Evolutionary conservation across 2,797 vertebrate species (phyloP), one percentile per base, ranked within the genome.

Genomic region (Leontopithecus rosalia): DNA sequence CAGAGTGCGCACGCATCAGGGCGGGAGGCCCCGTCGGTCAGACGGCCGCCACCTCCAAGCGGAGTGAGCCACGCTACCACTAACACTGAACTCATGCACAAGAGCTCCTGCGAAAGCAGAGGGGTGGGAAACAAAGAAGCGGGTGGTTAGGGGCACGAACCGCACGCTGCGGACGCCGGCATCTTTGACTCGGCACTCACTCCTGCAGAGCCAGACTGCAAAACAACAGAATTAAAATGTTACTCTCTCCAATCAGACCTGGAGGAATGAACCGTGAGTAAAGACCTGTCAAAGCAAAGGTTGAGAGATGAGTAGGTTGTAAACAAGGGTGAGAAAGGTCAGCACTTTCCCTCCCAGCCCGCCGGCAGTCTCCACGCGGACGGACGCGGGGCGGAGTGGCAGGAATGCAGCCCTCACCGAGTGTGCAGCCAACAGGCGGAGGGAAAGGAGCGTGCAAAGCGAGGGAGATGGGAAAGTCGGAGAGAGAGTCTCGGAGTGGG

Each of bases 51-150:
- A 76, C 97, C 96, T 95, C 98, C 98, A 97, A 11, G 94, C 36
- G 93, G 91, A 97, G 84, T 22, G 91, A 87, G 90, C 90, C 95
- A n/a, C 85, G 91, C 98, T 98, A 98, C 97, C 96, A 98, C 98
- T 98, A 98, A 96, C 98, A 98, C 98, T 98, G 98, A 98, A 97
- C 97, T 98, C 98, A 98, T 91, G 97, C 97, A 98, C 84, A 70
- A 91, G 97, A 97, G 94, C 94, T 96, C 98, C 99, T 99, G 98
- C 85, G 97, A 98, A 98, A 97, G 97, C 43, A 97, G 98, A 98
- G 98, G 97, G 96, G 96, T 87, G 41, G 88, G 95, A 97, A 97
- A 94, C 94, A 96, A 67, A 94, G 73, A 94, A 97, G 41, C 13
- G 88, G 88, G 61, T 89, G 86, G 93, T 98, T 98, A 98, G 95